Conservation (phyloP, 2,888 invertebrate genomes). For the Tachina lurida region DNA sequence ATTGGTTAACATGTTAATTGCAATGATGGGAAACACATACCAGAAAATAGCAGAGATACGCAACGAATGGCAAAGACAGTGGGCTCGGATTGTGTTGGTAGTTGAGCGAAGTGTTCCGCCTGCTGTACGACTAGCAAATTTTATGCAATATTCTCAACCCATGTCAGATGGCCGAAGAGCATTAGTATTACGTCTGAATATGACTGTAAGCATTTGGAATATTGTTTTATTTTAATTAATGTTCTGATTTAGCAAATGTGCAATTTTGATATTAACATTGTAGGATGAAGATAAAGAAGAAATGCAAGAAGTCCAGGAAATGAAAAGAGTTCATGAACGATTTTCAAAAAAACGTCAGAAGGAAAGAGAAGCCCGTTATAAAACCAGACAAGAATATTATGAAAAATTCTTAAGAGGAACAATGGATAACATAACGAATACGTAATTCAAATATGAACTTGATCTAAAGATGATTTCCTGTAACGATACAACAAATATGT, state of each 20-base stretch:
- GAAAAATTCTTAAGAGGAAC: slow-evolving; percentile 79
- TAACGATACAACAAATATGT: no score
- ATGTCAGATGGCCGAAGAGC: slow-evolving; percentile 95
- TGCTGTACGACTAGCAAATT: slow-evolving; percentile 91
- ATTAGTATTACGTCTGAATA: slow-evolving; percentile 93
- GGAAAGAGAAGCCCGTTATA: slow-evolving; percentile 80
- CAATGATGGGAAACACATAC: slow-evolving; percentile 99
- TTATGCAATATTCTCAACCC: slow-evolving; percentile 96
- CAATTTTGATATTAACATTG: slow-evolving; percentile 68
- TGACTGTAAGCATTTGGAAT: slow-evolving; percentile 86
- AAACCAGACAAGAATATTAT: slow-evolving; percentile 77
- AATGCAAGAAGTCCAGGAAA: slow-evolving; percentile 96
- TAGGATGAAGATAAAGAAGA: slow-evolving; percentile 96
- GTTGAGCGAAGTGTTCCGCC: slow-evolving; percentile 98
- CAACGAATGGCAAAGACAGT: slow-evolving; percentile 99
- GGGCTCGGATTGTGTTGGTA: slow-evolving; percentile 98
- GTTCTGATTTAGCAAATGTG: neutral
- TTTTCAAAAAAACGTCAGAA: slow-evolving; percentile 88
- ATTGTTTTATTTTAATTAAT: neutral
- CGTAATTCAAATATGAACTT: slow-evolving; percentile 22
- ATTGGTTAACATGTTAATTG: slow-evolving; percentile 98
- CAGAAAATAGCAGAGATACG: slow-evolving; percentile 98
- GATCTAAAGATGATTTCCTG: no score
- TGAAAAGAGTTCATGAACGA: slow-evolving; percentile 92
- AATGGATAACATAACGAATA: slow-evolving; percentile 61